Evolutionary conservation across 2,797 vertebrate genomes (phyloP).

Genomic region (Cygnus olor): DNA sequence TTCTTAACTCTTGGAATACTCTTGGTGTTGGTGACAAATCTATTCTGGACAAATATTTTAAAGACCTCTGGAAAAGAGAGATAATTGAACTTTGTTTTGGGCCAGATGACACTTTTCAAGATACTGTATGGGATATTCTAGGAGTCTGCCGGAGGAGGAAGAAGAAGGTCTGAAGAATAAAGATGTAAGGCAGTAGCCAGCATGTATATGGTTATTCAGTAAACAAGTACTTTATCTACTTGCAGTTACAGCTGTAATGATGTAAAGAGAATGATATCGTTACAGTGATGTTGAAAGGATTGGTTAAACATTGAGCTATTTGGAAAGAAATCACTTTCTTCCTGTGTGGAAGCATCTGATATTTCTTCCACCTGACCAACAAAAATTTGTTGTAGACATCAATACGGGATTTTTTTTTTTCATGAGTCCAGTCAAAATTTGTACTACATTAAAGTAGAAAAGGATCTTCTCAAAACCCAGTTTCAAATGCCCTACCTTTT

Average conservation of each 20-base stretch:
- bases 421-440: not conserved
- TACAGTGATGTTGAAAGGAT: not conserved
- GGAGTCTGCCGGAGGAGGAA: not conserved
- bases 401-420: not conserved
- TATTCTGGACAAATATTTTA: not conserved
- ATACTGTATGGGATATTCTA: not conserved
- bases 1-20: conserved; percentile 25
- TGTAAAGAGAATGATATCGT: not conserved
- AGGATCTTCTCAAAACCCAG: not conserved
- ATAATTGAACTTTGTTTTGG: not conserved
- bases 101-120: not conserved
- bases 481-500: not conserved
- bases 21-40: not conserved
- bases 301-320: not conserved
- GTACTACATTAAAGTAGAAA: not conserved
- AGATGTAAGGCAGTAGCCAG: not conserved
- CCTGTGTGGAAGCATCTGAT: not conserved
- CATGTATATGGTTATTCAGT: not conserved
- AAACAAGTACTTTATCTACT: not conserved
- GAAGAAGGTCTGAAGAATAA: not conserved
- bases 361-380: not conserved
- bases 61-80: not conserved
- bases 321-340: not conserved
- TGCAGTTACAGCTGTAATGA: not conserved
- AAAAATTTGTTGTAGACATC: not conserved